Conservation (phyloP, 2,888 invertebrate species). For the Hydrotaea diabolus region DNA sequence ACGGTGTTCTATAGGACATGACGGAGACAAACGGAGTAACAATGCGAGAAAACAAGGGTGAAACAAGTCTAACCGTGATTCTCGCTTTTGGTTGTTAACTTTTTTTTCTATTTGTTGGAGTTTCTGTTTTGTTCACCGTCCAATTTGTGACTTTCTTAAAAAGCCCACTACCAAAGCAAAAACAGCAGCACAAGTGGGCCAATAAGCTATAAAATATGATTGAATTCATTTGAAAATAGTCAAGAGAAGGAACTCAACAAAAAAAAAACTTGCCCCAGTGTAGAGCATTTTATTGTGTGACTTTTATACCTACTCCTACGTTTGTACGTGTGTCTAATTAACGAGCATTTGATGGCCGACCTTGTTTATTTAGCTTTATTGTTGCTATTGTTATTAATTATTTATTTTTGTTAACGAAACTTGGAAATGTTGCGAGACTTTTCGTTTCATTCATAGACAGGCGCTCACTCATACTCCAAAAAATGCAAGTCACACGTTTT, state of each 20-base stretch:
- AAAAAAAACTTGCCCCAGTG: neutral
- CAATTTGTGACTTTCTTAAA: constrained; percentile 31
- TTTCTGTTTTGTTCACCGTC: neutral
- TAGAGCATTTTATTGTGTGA: neutral
- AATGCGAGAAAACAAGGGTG: too few relatives aligned
- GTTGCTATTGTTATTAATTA: neutral
- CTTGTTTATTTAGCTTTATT: constrained; percentile 40
- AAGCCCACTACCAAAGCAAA: too few relatives aligned
- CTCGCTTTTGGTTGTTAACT: neutral
- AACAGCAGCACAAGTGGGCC: neutral
- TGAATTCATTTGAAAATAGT: constrained; percentile 8
- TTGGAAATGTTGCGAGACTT: neutral
- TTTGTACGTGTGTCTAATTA: constrained; percentile 25
- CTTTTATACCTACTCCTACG: neutral
- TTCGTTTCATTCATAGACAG: neutral
- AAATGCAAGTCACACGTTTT: neutral
- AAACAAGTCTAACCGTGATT: constrained; percentile 27
- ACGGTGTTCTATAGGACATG: too few relatives aligned
- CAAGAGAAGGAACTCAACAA: neutral
- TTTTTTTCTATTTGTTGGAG: neutral
- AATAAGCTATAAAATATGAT: neutral
- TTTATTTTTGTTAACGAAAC: neutral
- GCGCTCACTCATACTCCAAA: neutral
- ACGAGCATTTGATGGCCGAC: constrained; percentile 41
- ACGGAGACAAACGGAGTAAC: too few relatives aligned